Base-by-base conservation (phyloP, 1,140 invertebrate species). In the Micrasema minimum region DNA sequence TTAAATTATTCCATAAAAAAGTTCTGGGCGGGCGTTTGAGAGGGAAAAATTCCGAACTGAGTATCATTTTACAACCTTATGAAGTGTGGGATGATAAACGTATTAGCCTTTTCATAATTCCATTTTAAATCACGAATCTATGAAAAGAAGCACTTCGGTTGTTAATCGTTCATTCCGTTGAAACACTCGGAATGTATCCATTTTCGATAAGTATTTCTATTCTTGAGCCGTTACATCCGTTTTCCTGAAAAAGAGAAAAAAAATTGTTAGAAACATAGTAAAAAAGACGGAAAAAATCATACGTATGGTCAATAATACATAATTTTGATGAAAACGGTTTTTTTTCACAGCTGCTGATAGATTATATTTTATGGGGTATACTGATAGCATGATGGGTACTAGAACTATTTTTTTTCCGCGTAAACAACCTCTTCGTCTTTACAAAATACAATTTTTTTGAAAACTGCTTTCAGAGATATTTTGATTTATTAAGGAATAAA, bases 11-110 rank as follows among this genome's bases (percentile, higher is more conserved):
- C 16, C 35, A 9, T 22, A 67, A 55, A 14, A 67, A 41, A 35
- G 38, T 61, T 69, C 66, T 69, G 12, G 66, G 66, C 18, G 66
- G 66, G 10, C 66, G 66, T 38, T 69, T 69, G 9, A 69, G 43
- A 12, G 66, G 66, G 43, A 69, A 69, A 61, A 59, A 69, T 20
- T 59, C 55, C 38, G 66, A 69, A 35, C 53, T 48, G 12, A 69
- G 31, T 6, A 61, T 61, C 66, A 69, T 69, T 59, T 61, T 69
- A 59, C 18, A 12, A 41, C 16, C 18, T 59, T 59, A 22, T 59
- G 12, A 37, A 2, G 53, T 38, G n/a, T n/a, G n/a, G n/a, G 18
- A 16, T 45, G 20, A 20, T 48, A 48, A 22, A 22, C 16, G 20
- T 48, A 20, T 48, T 2, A 48, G 46, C 46, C 16, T 10, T 10